Base-by-base conservation (phyloP, 2,113 vertebrate species). In the Apodemus sylvaticus region DNA sequence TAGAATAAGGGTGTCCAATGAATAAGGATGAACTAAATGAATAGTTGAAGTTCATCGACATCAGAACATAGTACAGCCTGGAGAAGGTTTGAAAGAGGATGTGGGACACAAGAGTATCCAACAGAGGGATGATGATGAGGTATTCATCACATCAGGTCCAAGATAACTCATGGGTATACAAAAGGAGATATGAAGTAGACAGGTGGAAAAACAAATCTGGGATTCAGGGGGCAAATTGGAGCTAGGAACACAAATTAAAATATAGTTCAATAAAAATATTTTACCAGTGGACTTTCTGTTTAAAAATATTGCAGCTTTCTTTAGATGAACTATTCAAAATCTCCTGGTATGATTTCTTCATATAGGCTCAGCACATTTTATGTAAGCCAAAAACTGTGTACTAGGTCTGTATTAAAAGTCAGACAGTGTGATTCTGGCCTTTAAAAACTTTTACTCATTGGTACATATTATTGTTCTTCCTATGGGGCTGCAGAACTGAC, bases 221-320 rank as follows among this genome's bases (percentile, higher is more conserved):
- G 66, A 34, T 60, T 85, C 62, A 29, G 78, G 34, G n/a, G 14
- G 5, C 22, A 90, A 60, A 14, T 71, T 90, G 73, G 81, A 60
- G n/a, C 22, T 86, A 93, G 17, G 81, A 66, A 82, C 81, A 77
- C 58, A 87, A n/a, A n/a, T n/a, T n/a, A n/a, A 91, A 91, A 68
- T 82, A 34, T 51, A 93, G 45, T 58, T 74, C 74, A 31, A 68
- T 55, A 24, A 77, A 5, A 58, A 31, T 53, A 55, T 79, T 91
- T 88, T 42, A 45, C 51, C n/a, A 20, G 53, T 78, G 24, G 6
- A n/a, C 51, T 78, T 85, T 71, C 36, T 26, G 76, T 53, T 83
- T 1, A 64, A 78, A 77, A 92, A 62, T 24, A 20, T 19, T n/a
- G 10, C 5, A 29, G 12, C 70, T 77, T 51, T 53, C 45, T 82